Evolutionary conservation across 1,140 invertebrate genomes (phyloP).

Genomic region (Catajapyx aquilonaris): DNA sequence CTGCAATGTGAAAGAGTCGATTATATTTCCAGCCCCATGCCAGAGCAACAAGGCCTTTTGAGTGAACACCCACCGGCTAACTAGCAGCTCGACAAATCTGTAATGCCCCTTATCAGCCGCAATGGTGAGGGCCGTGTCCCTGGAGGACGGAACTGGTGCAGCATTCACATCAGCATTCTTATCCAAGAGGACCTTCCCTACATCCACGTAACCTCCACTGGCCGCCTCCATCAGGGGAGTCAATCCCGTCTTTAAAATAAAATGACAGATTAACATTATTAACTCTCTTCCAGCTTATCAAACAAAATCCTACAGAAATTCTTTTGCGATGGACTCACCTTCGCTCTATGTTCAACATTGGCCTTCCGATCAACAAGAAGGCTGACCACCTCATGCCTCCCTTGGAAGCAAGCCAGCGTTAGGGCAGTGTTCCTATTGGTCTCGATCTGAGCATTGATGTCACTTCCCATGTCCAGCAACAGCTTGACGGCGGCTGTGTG

Average conservation of each 20-base stretch:
- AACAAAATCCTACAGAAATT: slow-evolving; percentile 1
- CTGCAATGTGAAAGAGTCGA: slow-evolving; percentile 21
- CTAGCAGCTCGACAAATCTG: slow-evolving; percentile 78
- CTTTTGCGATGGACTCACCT: slow-evolving; percentile 29
- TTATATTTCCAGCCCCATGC: no score
- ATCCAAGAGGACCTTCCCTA: slow-evolving; percentile 82
- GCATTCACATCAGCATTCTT: slow-evolving; percentile 98
- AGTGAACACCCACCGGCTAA: slow-evolving; percentile 23
- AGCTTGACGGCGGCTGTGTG: slow-evolving; percentile 80
- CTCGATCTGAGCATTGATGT: slow-evolving; percentile 99
- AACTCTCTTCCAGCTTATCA: slow-evolving; percentile 2
- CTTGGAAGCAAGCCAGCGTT: slow-evolving; percentile 98
- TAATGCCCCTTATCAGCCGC: slow-evolving; percentile 97
- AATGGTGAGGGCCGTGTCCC: slow-evolving; percentile 96
- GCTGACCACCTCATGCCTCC: slow-evolving; percentile 92
- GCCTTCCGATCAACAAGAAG: slow-evolving; percentile 88
- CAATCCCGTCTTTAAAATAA: slow-evolving; percentile 53
- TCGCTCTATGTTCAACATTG: slow-evolving; percentile 96
- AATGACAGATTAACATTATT: slow-evolving; percentile 1
- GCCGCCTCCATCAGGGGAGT: slow-evolving; percentile 99
- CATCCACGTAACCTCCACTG: slow-evolving; percentile 95
- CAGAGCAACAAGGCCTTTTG: no score
- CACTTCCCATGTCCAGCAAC: slow-evolving; percentile 90
- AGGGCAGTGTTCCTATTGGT: slow-evolving; percentile 97
- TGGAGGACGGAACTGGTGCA: slow-evolving; percentile 86